Percentiles rank a stretch among this genome's conserved stretches.
phyloP scores from a whole-genome alignment of 1,140 invertebrate species.

The Eurytemora carolleeae region DNA sequence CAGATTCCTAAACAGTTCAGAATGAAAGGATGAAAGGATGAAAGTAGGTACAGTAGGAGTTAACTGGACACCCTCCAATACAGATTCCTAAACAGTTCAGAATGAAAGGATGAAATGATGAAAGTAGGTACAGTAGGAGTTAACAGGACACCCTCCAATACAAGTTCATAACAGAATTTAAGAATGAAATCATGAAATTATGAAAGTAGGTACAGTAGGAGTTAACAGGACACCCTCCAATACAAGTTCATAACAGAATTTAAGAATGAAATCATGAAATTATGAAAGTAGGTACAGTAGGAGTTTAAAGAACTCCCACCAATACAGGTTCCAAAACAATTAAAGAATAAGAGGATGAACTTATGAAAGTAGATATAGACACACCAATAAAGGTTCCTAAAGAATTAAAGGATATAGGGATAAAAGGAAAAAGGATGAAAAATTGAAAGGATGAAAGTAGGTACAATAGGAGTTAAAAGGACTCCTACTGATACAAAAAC shows the following conservation, averaged over 20 bases:
- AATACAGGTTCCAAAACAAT: neutral
- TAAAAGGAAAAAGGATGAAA: too few species aligned
- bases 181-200: too few species aligned
- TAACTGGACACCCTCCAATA: neutral
- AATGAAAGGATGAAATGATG: too few species aligned
- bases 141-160: neutral
- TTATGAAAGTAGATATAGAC: too few species aligned
- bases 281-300: neutral
- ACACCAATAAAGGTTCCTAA: neutral
- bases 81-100: neutral
- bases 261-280: too few species aligned
- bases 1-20: neutral
- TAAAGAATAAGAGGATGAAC: too few species aligned
- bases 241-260: neutral
- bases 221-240: neutral
- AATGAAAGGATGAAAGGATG: too few species aligned
- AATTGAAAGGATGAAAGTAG: too few species aligned
- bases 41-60: neutral
- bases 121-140: neutral
- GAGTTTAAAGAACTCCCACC: neutral
- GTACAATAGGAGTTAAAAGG: neutral
- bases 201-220: neutral
- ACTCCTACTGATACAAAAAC: neutral
- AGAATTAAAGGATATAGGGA: too few species aligned
- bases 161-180: neutral